Base-by-base conservation (phyloP, 2,888 invertebrate species). In the Archips crataeganus region DNA sequence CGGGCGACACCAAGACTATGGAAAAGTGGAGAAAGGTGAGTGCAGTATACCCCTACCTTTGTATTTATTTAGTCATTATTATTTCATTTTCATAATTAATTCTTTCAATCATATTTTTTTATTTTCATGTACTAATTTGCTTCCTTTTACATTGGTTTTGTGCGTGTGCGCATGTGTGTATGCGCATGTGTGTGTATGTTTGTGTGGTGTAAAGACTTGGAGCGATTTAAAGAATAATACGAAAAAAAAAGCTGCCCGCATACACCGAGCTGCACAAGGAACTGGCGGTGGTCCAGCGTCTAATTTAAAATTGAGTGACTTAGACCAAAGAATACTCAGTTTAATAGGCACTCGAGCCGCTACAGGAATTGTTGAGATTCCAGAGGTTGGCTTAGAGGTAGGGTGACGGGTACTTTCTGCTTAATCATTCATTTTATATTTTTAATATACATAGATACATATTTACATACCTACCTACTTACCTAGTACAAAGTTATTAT, bases 1-100 rank as follows among this genome's bases (percentile, higher is more conserved):
- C 51, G 13, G 64, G 63, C 47, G 47, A 63, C 34, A 51, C 49
- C 3, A 65, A 51, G 9, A 34, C 64, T 8, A 5, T 34, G 4
- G 64, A 65, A 13, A 65, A 65, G 49, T 65, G 64, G 64, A 65
- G 49, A 65, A 65, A 65, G 36, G 54, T 54, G 15, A 10, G n/a
- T 15, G 15, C 15, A n/a, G 9, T 15, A 15, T 23, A 23, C 23
- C 23, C 23, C 23, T 15, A 54, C 15, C 54, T 11, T 54, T 54
- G 15, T 54, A 15, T 36, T 13, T 6, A 60, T 23, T 23, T 23
- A 23, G 23, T 23, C 23, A 3, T 60, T 13, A 36, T 36, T 60
- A 42, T 60, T 34, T 60, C n/a, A 36, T 39, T 60, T 60, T 36
- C 39, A 39, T 60, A 13, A 60, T 13, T 10, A 60, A 13, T 6